Conservation (phyloP, 2,113 vertebrate species). For the Sylvia atricapilla region DNA sequence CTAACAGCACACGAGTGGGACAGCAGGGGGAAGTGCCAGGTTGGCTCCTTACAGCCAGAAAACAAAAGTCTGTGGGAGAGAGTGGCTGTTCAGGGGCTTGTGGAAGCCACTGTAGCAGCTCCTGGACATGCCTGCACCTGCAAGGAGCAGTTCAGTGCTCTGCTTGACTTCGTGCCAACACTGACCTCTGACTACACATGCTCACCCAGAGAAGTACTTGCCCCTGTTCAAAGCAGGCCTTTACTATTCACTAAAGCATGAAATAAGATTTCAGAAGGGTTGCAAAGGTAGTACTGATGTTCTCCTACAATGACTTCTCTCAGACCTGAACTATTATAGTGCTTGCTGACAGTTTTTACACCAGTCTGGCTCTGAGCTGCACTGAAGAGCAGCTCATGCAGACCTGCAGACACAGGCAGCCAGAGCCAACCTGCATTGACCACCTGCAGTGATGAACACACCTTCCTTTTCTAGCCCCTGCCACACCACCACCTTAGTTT, state of each 20-base stretch:
- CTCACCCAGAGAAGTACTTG: background rate
- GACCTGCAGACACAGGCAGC: background rate
- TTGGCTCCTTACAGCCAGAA: background rate
- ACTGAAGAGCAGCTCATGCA: background rate
- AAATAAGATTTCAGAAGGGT: background rate
- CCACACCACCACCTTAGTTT: background rate
- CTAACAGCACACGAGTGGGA: fast-evolving
- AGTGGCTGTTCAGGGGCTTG: background rate
- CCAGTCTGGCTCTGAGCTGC: fast-evolving
- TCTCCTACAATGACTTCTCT: background rate
- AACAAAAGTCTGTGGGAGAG: background rate
- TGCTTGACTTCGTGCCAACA: background rate
- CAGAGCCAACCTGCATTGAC: fast-evolving
- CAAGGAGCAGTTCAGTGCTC: background rate
- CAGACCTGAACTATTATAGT: background rate
- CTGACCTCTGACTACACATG: background rate
- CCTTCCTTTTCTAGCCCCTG: background rate
- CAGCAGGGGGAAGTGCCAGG: background rate
- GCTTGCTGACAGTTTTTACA: background rate
- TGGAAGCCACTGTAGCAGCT: background rate
- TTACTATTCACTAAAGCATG: background rate
- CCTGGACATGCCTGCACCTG: background rate
- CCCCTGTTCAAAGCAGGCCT: background rate
- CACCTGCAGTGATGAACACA: fast-evolving
- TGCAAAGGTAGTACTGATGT: background rate